These are phyloP conservation scores for Drosophila eohydei DNA, from an alignment of 2,888 invertebrate genomes.

Conservation along the genomic window DNA sequence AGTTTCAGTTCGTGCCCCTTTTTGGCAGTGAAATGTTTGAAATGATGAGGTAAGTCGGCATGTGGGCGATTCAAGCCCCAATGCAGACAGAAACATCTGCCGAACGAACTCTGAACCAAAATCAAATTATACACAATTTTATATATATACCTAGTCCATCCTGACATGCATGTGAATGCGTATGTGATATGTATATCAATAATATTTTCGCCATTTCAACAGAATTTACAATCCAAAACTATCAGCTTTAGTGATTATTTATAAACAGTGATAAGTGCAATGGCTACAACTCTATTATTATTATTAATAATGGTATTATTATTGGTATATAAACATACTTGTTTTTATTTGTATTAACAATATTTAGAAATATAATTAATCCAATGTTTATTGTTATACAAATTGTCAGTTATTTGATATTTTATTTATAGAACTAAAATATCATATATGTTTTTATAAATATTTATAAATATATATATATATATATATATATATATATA, in stretches of 20 bases:
- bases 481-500: too few relatives aligned
- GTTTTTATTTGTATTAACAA: background rate
- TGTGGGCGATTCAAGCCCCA: constrained; percentile 37
- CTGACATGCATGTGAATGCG: background rate
- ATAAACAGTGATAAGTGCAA: background rate
- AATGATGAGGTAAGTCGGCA: constrained; percentile 50
- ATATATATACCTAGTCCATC: background rate
- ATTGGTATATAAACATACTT: background rate
- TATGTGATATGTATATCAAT: background rate
- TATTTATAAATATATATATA: background rate
- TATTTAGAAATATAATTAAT: background rate
- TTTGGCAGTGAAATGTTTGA: constrained; percentile 36
- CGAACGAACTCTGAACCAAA: constrained; percentile 11
- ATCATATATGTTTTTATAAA: background rate
- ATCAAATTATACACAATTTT: constrained; percentile 10
- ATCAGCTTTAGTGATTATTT: background rate
- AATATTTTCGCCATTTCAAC: background rate
- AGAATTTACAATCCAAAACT: background rate
- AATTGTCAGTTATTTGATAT: background rate
- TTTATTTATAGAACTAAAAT: background rate
- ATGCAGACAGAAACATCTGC: constrained; percentile 43
- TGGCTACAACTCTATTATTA: background rate
- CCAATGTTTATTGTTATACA: background rate
- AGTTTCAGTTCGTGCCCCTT: constrained; percentile 23
- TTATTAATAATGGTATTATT: background rate